phyloP scores from a whole-genome alignment of 92 coral and sea anemone species.

The Epizoanthus fatuus region DNA sequence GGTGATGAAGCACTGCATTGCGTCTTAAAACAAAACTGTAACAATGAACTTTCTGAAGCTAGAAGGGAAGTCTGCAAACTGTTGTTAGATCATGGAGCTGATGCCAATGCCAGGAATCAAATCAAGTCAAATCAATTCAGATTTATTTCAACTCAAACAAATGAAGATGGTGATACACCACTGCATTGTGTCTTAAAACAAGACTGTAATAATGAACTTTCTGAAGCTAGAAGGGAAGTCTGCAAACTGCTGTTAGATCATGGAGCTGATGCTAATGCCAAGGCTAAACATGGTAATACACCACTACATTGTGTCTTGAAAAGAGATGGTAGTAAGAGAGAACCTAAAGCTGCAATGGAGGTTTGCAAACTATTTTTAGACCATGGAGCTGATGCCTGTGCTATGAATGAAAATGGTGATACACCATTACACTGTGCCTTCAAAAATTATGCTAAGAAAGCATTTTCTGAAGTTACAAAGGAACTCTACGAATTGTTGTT shows the following conservation, averaged over 20 bases:
- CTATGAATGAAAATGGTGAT: background rate
- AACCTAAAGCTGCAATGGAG: background rate
- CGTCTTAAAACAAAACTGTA: no score
- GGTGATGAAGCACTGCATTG: background rate
- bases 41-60: background rate
- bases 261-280: background rate
- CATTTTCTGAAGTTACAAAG: no score
- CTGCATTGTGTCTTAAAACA: background rate
- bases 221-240: background rate
- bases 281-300: background rate
- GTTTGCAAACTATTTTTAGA: background rate
- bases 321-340: no score
- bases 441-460: background rate
- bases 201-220: background rate
- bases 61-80: background rate
- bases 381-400: slow-evolving; percentile 3
- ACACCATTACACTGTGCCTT: background rate
- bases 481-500: no score
- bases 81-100: background rate
- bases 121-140: no score
- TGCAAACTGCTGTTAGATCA: background rate
- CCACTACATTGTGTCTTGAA: no score
- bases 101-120: background rate
- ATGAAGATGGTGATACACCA: background rate
- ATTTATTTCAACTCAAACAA: no score